Base-by-base conservation (phyloP, 2,888 invertebrate species). In the Sycophila texana region DNA sequence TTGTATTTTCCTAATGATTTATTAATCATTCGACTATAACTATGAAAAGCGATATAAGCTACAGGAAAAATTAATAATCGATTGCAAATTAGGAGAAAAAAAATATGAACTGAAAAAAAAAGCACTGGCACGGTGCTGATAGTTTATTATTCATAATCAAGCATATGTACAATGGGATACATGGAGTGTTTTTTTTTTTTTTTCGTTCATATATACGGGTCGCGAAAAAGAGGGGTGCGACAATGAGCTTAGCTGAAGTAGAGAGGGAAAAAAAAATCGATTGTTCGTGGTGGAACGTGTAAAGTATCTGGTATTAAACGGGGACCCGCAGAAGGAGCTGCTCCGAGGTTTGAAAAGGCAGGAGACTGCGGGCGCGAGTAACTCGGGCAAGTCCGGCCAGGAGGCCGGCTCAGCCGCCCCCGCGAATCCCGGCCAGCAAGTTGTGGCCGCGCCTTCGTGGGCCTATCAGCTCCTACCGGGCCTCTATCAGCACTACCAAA, bases 401-500 rank as follows among this genome's bases (percentile, higher is more conserved):
- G 63, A 67, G 51, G 71, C 53, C 30, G 84, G 83, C 82, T 79
- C 65, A 81, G 51, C 82, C 65, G 66, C 70, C 82, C 80, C 82
- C 80, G 81, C 82, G 81, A 71, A 82, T 77, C 80, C 84, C 79
- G 83, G 82, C 77, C 68, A 81, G 79, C 85, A 88, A 90, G 85
- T 89, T 87, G 88, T 86, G 81, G 86, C 86, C 63, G 90, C 92
- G 70, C 93, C 94, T 88, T 93, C 94, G 81, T 96, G 96, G 96
- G 95, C 95, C 90, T 96, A 95, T 91, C 96, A 96, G 92, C 94
- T 96, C 86, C 93, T 96, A 89, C 96, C 96, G 86, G 95, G 95
- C 88, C 93, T 96, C 89, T 96, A 96, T 92, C 94, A 95, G 90
- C 93, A 94, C 91, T 95, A 95, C 88, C 96, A 96, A 92, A 96